Evolutionary conservation across 2,113 vertebrate genomes (phyloP).

Genomic region (Python bivittatus): DNA sequence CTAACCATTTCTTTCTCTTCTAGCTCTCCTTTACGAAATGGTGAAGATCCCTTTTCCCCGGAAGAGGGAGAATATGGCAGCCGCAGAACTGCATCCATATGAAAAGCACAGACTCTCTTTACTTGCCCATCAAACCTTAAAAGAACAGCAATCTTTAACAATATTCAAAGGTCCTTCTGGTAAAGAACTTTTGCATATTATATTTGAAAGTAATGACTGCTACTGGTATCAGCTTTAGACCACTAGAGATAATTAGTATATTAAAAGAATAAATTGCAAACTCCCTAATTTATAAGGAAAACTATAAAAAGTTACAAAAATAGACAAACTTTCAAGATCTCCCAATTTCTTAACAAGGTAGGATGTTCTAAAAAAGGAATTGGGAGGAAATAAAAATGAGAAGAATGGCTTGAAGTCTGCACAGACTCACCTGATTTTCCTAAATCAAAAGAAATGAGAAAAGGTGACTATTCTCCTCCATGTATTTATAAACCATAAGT

Average conservation of each 20-base stretch:
- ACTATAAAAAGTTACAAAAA: not conserved
- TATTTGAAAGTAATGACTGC: not conserved
- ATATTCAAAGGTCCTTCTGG: not conserved
- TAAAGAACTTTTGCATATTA: not conserved
- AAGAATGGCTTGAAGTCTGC: not conserved
- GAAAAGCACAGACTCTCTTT: conserved; percentile 24
- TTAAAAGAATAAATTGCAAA: not conserved
- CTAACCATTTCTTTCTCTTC: not conserved
- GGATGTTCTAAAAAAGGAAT: not conserved
- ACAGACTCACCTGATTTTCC: not conserved
- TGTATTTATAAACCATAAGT: not conserved
- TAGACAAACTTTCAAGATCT: not conserved
- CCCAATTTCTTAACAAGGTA: not conserved
- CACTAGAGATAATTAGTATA: not conserved
- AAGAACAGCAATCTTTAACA: not conserved
- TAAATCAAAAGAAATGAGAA: not conserved
- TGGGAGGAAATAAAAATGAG: not conserved
- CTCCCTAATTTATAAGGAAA: not conserved
- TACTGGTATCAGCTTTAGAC: not conserved
- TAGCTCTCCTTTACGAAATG: conserved; percentile 49
- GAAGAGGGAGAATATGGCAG: not conserved
- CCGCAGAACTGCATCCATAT: conserved; percentile 23
- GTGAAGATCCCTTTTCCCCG: conserved; percentile 17
- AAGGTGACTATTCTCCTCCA: not conserved
- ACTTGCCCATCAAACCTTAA: not conserved